A percentile compares a stretch with the other conserved stretches of the same genome.
Evolutionary conservation across 1,140 invertebrate species (phyloP).

Genomic region (Calliphora vicina): DNA sequence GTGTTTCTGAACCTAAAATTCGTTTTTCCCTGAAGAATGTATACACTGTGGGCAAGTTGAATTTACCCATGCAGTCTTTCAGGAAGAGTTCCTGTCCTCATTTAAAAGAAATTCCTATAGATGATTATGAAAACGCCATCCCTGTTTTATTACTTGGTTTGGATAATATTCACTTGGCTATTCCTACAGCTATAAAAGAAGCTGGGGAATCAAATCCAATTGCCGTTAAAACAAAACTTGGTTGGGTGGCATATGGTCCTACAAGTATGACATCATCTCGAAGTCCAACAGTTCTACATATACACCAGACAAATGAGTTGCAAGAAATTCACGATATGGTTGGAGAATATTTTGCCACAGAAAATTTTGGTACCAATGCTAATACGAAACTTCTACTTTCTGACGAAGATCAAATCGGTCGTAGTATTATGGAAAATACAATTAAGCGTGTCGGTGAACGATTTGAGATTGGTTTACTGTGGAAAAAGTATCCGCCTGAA

Average conservation of each 20-base stretch:
- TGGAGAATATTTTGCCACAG: background rate
- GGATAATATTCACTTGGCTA: background rate
- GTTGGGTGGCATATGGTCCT: no score
- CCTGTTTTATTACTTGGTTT: background rate
- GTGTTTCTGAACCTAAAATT: no score
- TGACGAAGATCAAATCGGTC: slow-evolving; percentile 6
- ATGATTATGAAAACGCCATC: no score
- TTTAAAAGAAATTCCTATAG: no score
- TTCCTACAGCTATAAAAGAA: background rate
- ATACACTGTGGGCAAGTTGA: no score
- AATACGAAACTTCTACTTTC: background rate
- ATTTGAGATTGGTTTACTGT: slow-evolving; percentile 42
- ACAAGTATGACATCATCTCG: background rate
- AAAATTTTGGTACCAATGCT: background rate
- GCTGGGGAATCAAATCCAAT: no score
- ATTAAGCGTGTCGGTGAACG: slow-evolving; percentile 6
- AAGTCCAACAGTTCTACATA: background rate
- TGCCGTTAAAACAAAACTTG: background rate
- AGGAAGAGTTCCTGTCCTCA: no score
- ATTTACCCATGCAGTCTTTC: no score
- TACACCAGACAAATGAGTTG: background rate
- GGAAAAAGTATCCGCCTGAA: slow-evolving; percentile 24
- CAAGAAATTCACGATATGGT: background rate
- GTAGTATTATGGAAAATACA: slow-evolving; percentile 9
- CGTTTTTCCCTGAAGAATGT: no score